Evolutionary conservation across 2,888 invertebrate genomes (phyloP), one percentile per base, ranked within the genome.

Genomic region (Lasioglossum calceatum): DNA sequence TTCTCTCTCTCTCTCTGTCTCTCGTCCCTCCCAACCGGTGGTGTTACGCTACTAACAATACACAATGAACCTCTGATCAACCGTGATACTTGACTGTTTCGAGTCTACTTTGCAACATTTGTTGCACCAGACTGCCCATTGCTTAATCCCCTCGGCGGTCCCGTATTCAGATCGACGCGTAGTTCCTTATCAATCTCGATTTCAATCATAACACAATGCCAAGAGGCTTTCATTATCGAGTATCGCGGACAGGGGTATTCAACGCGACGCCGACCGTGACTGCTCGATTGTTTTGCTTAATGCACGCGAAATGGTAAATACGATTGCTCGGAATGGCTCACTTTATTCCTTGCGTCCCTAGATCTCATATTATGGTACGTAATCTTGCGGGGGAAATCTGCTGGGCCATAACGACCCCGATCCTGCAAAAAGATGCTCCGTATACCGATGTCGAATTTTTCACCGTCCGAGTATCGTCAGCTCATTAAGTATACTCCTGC

Each of bases 401-500:
- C 42, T 36, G 36, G 44, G 3, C 12, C 61, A 32, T 27, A 64
- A 64, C 16, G 5, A 5, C 4, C 27, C 32, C 14, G n/a, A 64
- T 64, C 61, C 27, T 8, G 32, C 16, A 32, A 67, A 67, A 67
- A 16, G 2, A 36, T 67, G 27, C 36, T 36, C 32, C 32, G 32
- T 7, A 67, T 32, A 36, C 67, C 7, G 10, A 23, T 10, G 23
- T 10, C 1, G 39, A 5, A n/a, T 39, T 70, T 70, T 70, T 70
- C 76, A 85, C 81, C 77, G 77, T 79, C 47, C 81, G 80, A 84
- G 85, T 90, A 90, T 90, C 90, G 84, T 80, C 79, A 27, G 89
- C 88, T 91, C 91, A 82, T 91, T 90, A 88, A 78, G 86, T 77
- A 85, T 88, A 77, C 81, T 82, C 82, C 58, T 32, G 7, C 54